phyloP scores from a whole-genome alignment of 2,113 vertebrate species.

The Myodes glareolus region DNA sequence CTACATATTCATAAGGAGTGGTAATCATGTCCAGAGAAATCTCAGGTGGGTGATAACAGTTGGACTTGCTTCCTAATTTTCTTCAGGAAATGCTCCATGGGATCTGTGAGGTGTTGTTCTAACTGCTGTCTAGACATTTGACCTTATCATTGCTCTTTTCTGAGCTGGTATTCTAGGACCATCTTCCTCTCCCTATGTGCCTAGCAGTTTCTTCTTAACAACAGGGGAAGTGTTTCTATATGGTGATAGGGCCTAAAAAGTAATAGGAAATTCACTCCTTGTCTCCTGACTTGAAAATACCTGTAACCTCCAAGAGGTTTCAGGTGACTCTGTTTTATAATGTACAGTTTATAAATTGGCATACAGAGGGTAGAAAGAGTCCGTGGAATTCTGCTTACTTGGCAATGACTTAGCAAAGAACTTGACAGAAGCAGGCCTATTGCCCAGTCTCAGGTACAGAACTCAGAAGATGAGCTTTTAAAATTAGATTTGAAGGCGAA shows the following conservation, averaged over 20 bases:
- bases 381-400: constrained; percentile 16
- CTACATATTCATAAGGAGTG: constrained; percentile 35
- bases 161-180: background rate
- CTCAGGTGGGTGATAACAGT: constrained; percentile 19
- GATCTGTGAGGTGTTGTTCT: background rate
- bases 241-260: background rate
- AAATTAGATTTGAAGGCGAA: constrained; percentile 23
- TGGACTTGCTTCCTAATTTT: background rate
- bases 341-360: background rate
- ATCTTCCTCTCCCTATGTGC: background rate
- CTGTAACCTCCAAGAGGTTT: background rate
- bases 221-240: background rate
- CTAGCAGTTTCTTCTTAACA: background rate
- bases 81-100: background rate
- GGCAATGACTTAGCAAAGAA: constrained; percentile 9
- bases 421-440: constrained; percentile 3
- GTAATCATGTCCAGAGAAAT: constrained; percentile 39
- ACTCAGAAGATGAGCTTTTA: constrained; percentile 19
- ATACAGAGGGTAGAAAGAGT: background rate
- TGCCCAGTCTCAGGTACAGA: background rate
- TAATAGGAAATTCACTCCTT: background rate
- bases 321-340: background rate
- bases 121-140: background rate
- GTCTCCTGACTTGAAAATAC: background rate
- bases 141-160: background rate